phyloP scores from a whole-genome alignment of 2,888 invertebrate species.

The Mimumesa dahlbomi region DNA sequence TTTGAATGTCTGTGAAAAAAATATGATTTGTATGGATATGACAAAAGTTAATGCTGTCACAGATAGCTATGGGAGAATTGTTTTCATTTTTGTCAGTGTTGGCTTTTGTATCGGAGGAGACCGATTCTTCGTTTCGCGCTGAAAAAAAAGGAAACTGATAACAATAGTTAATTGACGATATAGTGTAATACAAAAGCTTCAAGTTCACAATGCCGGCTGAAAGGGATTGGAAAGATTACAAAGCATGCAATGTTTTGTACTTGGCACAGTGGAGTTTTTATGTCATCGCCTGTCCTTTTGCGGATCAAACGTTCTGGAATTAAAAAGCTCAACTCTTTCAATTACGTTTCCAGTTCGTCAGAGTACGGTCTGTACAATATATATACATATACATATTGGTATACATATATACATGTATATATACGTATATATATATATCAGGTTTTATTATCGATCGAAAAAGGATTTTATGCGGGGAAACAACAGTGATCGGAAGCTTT shows the following conservation, averaged over 20 bases:
- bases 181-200: slow-evolving; percentile 13
- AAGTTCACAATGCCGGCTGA: background rate
- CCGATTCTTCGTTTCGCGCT: slow-evolving; percentile 3
- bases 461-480: no score
- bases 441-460: no score
- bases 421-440: no score
- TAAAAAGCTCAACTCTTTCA: background rate
- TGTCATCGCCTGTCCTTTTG: slow-evolving; percentile 17
- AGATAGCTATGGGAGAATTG: slow-evolving; percentile 19
- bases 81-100: slow-evolving; percentile 7
- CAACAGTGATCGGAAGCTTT: no score
- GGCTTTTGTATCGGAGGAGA: slow-evolving; percentile 8
- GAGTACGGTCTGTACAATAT: no score
- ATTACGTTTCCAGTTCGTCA: background rate
- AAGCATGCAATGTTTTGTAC: slow-evolving; percentile 17
- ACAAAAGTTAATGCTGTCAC: background rate
- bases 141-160: slow-evolving; percentile 12
- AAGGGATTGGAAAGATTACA: slow-evolving; percentile 16
- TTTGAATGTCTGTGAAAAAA: no score
- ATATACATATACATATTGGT: no score
- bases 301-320: background rate
- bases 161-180: slow-evolving; percentile 47
- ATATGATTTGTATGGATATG: no score
- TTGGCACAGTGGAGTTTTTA: background rate
- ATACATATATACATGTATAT: no score